A percentile compares a stretch with the other conserved stretches of the same genome.
phyloP scores from a whole-genome alignment of 1,140 invertebrate species.

The Penaeus chinensis region DNA sequence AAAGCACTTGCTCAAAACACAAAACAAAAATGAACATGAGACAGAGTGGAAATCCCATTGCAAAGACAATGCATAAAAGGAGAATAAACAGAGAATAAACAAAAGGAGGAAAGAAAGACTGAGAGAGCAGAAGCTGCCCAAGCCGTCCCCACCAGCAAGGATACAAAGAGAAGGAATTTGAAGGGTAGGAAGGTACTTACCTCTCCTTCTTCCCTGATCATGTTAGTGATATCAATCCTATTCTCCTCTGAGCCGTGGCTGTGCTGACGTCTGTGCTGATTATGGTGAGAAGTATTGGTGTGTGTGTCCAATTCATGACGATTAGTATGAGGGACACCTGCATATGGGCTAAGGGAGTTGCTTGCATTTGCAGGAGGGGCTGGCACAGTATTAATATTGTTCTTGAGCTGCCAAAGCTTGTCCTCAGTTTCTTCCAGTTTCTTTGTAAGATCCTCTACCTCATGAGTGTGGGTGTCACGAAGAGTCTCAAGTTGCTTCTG shows the following conservation, averaged over 20 bases:
- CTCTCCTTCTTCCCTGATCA: slow-evolving; percentile 63
- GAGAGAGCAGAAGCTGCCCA: too few species aligned
- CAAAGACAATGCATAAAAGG: too few species aligned
- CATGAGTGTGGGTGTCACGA: slow-evolving; percentile 31
- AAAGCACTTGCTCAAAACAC: too few species aligned
- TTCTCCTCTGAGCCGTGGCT: slow-evolving; percentile 56
- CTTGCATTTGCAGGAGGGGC: neutral
- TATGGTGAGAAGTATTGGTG: neutral
- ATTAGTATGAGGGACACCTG: slow-evolving; percentile 4
- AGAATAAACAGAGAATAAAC: too few species aligned
- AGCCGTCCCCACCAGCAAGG: too few species aligned
- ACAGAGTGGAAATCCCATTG: too few species aligned
- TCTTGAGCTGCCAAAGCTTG: slow-evolving; percentile 55
- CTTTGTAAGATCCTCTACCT: slow-evolving; percentile 39
- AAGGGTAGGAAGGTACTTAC: slow-evolving; percentile 29
- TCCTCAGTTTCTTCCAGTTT: slow-evolving; percentile 52
- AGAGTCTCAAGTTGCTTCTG: slow-evolving; percentile 49
- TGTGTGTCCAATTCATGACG: neutral
- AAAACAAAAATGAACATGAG: too few species aligned
- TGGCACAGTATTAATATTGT: slow-evolving; percentile 29
- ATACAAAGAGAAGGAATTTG: neutral
- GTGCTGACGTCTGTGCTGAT: slow-evolving; percentile 39
- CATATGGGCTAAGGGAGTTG: neutral
- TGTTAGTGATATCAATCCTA: slow-evolving; percentile 61
- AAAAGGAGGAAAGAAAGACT: too few species aligned